phyloP scores from a whole-genome alignment of 2,797 vertebrate species.

The Falco novaeseelandiae region DNA sequence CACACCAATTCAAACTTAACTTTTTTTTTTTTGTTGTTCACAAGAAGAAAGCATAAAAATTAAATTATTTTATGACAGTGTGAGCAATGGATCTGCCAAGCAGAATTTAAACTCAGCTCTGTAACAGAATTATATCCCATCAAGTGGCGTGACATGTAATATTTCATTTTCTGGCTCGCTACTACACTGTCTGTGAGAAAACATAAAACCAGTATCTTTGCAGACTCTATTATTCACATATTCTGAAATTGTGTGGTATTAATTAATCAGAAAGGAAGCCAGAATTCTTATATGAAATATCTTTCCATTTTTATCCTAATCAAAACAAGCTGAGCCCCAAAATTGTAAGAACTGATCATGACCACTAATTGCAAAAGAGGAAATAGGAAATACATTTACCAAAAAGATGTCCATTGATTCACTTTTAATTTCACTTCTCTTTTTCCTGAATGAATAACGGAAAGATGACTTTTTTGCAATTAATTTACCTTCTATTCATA shows the following conservation, averaged over 20 bases:
- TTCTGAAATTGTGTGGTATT: slow-evolving; percentile 28
- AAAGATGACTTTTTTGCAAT: neutral
- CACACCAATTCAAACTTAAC: slow-evolving; percentile 34
- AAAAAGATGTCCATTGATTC: neutral
- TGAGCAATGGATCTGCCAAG: slow-evolving; percentile 22
- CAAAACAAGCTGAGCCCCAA: slow-evolving; percentile 52
- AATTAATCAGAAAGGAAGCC: slow-evolving; percentile 50
- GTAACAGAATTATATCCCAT: slow-evolving; percentile 33
- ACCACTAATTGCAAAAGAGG: neutral
- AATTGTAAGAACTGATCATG: neutral
- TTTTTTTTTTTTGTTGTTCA: slow-evolving; percentile 6
- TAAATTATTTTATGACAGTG: slow-evolving; percentile 41
- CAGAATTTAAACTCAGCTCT: slow-evolving; percentile 33
- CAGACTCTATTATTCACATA: slow-evolving; percentile 31
- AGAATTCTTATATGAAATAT: slow-evolving; percentile 49
- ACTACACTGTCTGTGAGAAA: slow-evolving; percentile 53
- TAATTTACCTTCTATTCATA: neutral
- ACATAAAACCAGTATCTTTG: slow-evolving; percentile 49
- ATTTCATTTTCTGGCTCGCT: slow-evolving; percentile 67
- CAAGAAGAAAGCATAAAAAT: slow-evolving; percentile 35
- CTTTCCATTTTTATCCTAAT: slow-evolving; percentile 41
- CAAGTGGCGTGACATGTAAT: slow-evolving; percentile 30
- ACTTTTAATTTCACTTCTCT: neutral
- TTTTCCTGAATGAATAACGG: neutral
- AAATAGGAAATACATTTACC: neutral